Base-by-base conservation (phyloP, 2,113 vertebrate genomes). In the Rhinopomastus cyanomelas region DNA sequence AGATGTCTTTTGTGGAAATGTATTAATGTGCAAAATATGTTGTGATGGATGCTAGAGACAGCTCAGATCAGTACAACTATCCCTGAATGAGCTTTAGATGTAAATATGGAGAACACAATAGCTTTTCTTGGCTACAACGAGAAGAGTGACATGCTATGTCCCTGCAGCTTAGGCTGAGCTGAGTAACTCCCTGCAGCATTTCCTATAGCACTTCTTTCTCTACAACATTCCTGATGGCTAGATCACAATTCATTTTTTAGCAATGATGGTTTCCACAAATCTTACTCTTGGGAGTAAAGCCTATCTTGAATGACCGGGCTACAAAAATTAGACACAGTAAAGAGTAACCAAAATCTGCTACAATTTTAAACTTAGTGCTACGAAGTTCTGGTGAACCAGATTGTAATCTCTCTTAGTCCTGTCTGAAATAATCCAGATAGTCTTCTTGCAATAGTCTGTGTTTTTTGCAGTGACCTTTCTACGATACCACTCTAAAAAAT, bases 401-500 rank as follows among this genome's bases (percentile, higher is more conserved):
- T 60, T 16, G 64, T n/a, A 74, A 48, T 52, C 16, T 60, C 30
- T 0, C 78, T 81, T 60, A 53, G 19, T 61, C 21, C 39, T 53
- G 17, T 42, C 17, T 59, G 34, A 32, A 32, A 51, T 85, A 67
- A 56, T 64, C 18, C 53, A 81, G 26, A 57, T 17, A 66, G 16
- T 46, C 4, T 56, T 60, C 37, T 78, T 72, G 56, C 1, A 84
- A n/a, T 36, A 8, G 0, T 14, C 49, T 1, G 0, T 4, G 30
- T 64, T 75, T n/a, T 52, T 76, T 37, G 2, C 10, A 61, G 39
- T 25, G 16, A 55, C 9, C 4, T 67, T 74, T 80, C 65, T 80
- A 34, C 29, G 66, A 12, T 11, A 60, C 9, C 7, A n/a, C 6
- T 34, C 56, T 83, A 69, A 56, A 71, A 93, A 87, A 74, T 16